Evolutionary conservation across 2,888 invertebrate genomes (phyloP).

Genomic region (Onchidella celtica): DNA sequence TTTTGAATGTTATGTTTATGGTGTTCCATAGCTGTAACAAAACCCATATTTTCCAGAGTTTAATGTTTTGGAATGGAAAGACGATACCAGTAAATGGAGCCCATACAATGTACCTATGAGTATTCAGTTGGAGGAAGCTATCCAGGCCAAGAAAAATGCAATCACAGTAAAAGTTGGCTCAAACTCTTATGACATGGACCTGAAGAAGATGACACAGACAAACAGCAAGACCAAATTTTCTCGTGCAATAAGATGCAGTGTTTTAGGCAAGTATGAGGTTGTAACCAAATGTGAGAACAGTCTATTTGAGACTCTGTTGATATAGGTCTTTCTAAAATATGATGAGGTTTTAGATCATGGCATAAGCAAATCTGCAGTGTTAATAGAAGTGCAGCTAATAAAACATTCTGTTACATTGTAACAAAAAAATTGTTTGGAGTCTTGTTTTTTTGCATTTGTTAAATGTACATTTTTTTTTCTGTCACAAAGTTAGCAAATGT

Average conservation of each 20-base stretch:
- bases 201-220: slow-evolving; percentile 68
- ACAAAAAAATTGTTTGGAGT: too few species aligned
- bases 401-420: too few species aligned
- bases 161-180: slow-evolving; percentile 56
- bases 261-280: too few species aligned
- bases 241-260: slow-evolving; percentile 62
- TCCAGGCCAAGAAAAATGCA: slow-evolving; percentile 35
- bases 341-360: too few species aligned
- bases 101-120: slow-evolving; percentile 61
- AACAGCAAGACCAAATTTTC: slow-evolving; percentile 68
- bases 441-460: neutral
- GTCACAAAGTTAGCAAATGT: too few species aligned
- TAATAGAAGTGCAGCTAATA: too few species aligned
- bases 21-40: too few species aligned
- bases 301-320: too few species aligned
- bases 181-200: slow-evolving; percentile 66
- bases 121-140: slow-evolving; percentile 64
- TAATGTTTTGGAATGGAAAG: slow-evolving; percentile 76
- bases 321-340: too few species aligned
- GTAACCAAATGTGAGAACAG: too few species aligned
- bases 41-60: slow-evolving; percentile 69
- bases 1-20: too few species aligned
- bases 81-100: slow-evolving; percentile 68
- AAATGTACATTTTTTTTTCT: neutral
- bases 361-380: too few species aligned